Evolutionary conservation across 2,113 vertebrate genomes (phyloP).

Genomic region (Phylloscopus trochiloides): DNA sequence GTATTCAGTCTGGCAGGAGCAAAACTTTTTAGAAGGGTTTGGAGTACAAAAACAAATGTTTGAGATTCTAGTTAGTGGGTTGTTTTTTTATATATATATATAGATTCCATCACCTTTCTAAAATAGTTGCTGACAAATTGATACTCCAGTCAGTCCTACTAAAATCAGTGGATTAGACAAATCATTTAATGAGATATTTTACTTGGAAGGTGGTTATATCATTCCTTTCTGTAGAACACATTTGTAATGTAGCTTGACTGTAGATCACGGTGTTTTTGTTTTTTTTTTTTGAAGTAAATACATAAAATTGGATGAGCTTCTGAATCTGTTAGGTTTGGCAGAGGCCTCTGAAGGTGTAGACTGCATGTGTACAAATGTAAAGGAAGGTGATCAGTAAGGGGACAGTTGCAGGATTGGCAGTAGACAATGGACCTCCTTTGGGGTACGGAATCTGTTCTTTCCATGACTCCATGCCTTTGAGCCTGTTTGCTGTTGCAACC

Average conservation of each 20-base stretch:
- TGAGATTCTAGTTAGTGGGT: background rate
- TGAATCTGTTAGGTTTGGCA: background rate
- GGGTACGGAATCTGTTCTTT: background rate
- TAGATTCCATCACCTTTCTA: background rate
- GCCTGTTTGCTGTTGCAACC: background rate
- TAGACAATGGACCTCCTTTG: background rate
- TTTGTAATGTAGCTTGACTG: background rate
- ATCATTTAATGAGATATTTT: background rate
- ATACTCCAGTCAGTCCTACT: background rate
- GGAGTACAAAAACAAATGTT: background rate
- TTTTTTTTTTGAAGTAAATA: background rate
- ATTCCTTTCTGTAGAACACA: background rate
- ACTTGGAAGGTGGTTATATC: background rate
- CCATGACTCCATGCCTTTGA: background rate
- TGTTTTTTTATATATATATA: background rate
- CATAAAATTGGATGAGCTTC: background rate
- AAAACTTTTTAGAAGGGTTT: background rate
- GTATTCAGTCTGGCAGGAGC: background rate
- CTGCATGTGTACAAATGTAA: rapidly evolving
- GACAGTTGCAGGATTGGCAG: background rate
- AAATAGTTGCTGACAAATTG: background rate
- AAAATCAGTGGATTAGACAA: background rate
- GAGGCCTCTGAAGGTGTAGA: background rate
- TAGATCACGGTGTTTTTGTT: no score
- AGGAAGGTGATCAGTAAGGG: background rate